Evolutionary conservation across 2,888 invertebrate genomes (phyloP), one percentile per base, ranked within the genome.

Genomic region (Colletes collaris): DNA sequence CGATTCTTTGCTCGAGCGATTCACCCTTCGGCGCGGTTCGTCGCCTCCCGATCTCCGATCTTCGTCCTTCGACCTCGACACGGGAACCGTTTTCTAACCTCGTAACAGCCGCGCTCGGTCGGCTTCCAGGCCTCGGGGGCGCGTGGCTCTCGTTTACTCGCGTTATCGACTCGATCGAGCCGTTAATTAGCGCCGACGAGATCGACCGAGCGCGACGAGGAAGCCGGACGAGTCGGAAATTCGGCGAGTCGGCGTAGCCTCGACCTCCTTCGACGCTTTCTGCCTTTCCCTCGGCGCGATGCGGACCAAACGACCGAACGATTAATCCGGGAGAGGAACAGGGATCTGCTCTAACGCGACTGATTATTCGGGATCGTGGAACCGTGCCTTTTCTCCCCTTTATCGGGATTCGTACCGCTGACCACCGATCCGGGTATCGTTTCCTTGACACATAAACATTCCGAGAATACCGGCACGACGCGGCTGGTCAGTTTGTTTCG

Each of bases 1-100:
- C 66, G 56, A 60, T 67, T 79, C 49, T 44, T 46, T 56, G 60
- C 19, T 44, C 27, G 37, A 49, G 49, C 13, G 44, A 19, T 13
- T n/a, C 4, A 46, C 8, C 10, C 8, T 16, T 10, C 40, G 7
- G 0, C n/a, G 3, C 40, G 4, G 4, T 8, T 5, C 50, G 3
- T 0, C 65, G 7, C 56, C 44, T 27, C 10, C 13, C 27, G 35
- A 52, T 64, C 64, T 40, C 7, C 27, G 27, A 6, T 59, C 59
- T 4, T 6, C 53, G 8, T 11, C 7, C 40, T 40, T 40, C 40
- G 46, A 46, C 27, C 27, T 27, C 27, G 27, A 6, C 40, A 3
- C 40, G 4, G 3, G 6, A 40, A 40, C 40, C 7, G 27, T 7
- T 64, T 50, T n/a, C 50, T 50, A 44, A 72, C 49, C 56, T 62